Percentiles rank a stretch among this genome's conserved stretches.
These are phyloP conservation scores for Drosophila quasianomalipes DNA, from an alignment of 2,888 invertebrate species.

Conservation along the genomic window DNA sequence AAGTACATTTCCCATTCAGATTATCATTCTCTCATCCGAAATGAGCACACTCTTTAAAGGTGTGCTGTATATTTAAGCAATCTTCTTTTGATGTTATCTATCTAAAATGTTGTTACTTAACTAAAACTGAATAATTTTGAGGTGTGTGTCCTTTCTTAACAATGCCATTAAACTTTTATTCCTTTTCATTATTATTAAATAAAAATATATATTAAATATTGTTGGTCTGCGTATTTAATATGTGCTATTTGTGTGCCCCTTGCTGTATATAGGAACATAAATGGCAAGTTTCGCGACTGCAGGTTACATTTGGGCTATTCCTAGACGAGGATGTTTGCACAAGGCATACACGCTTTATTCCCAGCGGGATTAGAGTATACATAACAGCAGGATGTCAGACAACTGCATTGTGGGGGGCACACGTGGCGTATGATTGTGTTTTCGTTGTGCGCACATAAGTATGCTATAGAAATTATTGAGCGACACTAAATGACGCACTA, in stretches of 20 bases:
- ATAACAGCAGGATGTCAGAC: background rate
- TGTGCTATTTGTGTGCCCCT: background rate
- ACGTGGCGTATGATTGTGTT: slow-evolving; percentile 34
- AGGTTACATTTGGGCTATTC: background rate
- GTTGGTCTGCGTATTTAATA: background rate
- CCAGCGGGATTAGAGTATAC: background rate
- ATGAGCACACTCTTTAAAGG: background rate
- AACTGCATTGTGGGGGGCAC: slow-evolving; percentile 21
- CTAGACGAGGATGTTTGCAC: background rate
- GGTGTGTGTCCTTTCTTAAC: background rate
- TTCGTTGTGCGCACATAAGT: slow-evolving; percentile 42
- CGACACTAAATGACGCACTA: slow-evolving; percentile 39
- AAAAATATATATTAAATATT: background rate
- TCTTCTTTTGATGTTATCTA: background rate
- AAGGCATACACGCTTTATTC: background rate
- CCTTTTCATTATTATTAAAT: background rate
- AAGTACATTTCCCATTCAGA: background rate
- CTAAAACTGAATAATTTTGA: background rate
- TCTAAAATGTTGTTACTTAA: background rate
- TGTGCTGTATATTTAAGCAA: background rate
- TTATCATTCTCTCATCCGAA: background rate
- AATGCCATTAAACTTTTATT: background rate
- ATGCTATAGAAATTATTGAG: slow-evolving; percentile 59
- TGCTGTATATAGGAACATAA: background rate
- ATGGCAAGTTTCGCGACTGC: background rate